Evolutionary conservation across 2,113 vertebrate genomes (phyloP), one percentile per base, ranked within the genome.

Genomic region (Glaucomys volans): DNA sequence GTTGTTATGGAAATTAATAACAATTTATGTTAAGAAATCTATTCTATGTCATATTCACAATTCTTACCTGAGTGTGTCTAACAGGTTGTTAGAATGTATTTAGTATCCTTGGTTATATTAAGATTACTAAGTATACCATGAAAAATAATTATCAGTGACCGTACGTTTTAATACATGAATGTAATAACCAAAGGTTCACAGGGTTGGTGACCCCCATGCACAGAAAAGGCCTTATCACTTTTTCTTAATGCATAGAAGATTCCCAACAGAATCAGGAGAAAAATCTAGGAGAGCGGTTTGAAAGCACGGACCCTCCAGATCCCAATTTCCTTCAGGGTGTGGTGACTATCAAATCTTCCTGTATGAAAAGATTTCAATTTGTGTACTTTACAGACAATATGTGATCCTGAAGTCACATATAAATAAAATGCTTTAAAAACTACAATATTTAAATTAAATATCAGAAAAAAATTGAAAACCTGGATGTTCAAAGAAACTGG

Each of bases 381-480:
- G 80, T 80, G 12, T 80, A 30, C 24, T 75, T 72, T 75, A 59
- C 47, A n/a, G 35, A 82, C 24, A 77, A 91, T 52, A 52, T 79
- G 13, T 77, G 30, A 90, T 86, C 44, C 44, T 93, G 77, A 80
- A 88, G 62, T 80, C 76, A 57, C 18, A 81, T 84, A 8, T 83
- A 54, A 87, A 88, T 80, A 88, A 75, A 90, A 74, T 86, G 40
- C 40, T 94, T 94, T 91, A 22, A 40, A 80, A 82, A 84, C 54
- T 85, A 52, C 17, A 74, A 40, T 76, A 75, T 93, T 86, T 76
- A 91, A 93, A 59, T 93, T 72, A n/a, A 47, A 28, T 50, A 74
- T 6, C 12, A 75, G 87, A 50, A 64, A 77, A 37, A 50, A 62
- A 54, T n/a, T 71, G 83, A 79, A 95, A 81, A 82, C 22, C 32